Evolutionary conservation across 2,888 invertebrate species (phyloP).

Genomic region (Digitonthophagus gazella): DNA sequence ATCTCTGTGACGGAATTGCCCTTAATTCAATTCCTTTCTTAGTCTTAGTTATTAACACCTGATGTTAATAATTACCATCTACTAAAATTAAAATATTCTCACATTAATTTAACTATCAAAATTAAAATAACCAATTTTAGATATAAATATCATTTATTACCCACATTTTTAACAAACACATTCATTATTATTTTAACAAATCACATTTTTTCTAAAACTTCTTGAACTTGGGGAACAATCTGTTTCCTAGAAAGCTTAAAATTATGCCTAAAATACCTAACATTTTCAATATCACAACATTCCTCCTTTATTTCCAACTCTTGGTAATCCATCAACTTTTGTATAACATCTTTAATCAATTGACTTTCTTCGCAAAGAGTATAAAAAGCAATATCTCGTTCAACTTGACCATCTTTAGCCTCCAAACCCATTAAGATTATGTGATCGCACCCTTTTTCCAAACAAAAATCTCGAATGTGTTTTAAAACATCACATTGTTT

Average conservation of each 20-base stretch:
- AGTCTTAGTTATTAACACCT: too few relatives aligned
- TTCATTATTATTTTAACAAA: too few relatives aligned
- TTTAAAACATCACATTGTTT: slow-evolving; percentile 51
- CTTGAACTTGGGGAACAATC: slow-evolving; percentile 62
- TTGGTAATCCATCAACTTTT: slow-evolving; percentile 40
- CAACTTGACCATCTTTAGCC: slow-evolving; percentile 50
- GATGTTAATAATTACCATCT: too few relatives aligned
- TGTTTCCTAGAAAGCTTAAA: slow-evolving; percentile 66
- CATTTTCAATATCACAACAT: slow-evolving; percentile 48
- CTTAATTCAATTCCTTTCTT: too few relatives aligned
- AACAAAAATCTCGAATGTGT: slow-evolving; percentile 56
- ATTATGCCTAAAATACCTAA: slow-evolving; percentile 59
- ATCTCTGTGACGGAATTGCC: too few relatives aligned
- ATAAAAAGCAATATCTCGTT: slow-evolving; percentile 62
- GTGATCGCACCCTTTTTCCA: slow-evolving; percentile 48
- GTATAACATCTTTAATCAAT: slow-evolving; percentile 46
- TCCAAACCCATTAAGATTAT: slow-evolving; percentile 65
- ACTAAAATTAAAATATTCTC: too few relatives aligned
- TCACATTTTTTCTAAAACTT: slow-evolving; percentile 30
- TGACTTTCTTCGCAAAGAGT: slow-evolving; percentile 40
- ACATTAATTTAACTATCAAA: too few relatives aligned
- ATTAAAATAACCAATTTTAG: too few relatives aligned
- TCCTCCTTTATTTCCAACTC: slow-evolving; percentile 42
- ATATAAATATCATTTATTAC: too few relatives aligned
- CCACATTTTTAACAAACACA: too few relatives aligned